These are phyloP conservation scores for Heliconius aoede DNA, from an alignment of 2,888 invertebrate genomes.

Conservation along the genomic window DNA sequence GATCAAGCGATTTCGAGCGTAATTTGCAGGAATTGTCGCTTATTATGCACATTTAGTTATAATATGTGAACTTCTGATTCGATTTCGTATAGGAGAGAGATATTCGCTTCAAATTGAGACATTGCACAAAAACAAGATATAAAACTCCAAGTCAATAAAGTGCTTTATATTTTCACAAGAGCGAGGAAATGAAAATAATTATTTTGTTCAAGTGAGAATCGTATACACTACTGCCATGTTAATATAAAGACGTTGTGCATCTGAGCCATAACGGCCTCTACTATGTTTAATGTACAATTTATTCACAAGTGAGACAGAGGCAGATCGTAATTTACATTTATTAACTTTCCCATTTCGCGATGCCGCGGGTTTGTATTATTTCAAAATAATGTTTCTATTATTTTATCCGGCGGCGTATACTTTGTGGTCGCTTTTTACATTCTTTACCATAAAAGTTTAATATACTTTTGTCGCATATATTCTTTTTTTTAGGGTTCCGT, in stretches of 20 bases:
- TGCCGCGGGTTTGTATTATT: conserved; percentile 12
- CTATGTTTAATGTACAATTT: neutral
- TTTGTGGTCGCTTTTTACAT: neutral
- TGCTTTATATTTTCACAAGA: no score
- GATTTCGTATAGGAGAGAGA: no score
- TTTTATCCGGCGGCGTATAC: neutral
- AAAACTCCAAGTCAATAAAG: no score
- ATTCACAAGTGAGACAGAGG: conserved; percentile 1
- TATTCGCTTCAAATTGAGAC: no score
- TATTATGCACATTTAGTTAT: no score
- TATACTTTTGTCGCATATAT: neutral
- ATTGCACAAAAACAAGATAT: no score
- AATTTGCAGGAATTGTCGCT: neutral
- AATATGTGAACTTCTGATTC: no score
- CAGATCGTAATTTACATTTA: conserved; percentile 23
- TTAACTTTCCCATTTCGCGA: conserved; percentile 20
- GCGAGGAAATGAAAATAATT: neutral
- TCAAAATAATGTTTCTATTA: conserved; percentile 11
- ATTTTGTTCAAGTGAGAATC: neutral
- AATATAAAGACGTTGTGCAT: neutral
- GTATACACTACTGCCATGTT: neutral
- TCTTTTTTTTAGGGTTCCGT: no score
- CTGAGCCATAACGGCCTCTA: neutral
- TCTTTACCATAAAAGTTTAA: neutral
- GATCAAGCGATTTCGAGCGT: neutral